Evolutionary conservation across 2,888 invertebrate genomes (phyloP).

Genomic region (Girardia tigrina): DNA sequence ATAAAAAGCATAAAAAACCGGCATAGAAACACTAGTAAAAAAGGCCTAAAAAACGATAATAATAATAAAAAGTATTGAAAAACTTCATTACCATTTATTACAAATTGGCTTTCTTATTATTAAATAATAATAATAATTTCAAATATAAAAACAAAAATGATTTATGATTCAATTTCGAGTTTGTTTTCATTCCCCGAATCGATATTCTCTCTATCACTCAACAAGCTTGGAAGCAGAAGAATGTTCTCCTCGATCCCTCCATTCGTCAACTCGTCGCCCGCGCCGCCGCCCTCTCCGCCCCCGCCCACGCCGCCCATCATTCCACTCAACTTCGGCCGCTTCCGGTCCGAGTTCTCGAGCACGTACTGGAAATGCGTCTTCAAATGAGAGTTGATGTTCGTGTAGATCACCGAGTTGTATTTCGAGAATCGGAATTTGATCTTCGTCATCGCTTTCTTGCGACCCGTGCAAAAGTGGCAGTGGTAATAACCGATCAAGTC

Average conservation of each 20-base stretch:
- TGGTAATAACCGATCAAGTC: slow-evolving; percentile 17
- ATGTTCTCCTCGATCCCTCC: too few species aligned
- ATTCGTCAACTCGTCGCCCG: too few species aligned
- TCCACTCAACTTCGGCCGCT: background rate
- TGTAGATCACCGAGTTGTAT: slow-evolving; percentile 19
- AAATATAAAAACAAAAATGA: background rate
- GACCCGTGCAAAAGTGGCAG: background rate
- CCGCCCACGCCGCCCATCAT: too few species aligned
- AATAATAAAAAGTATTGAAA: too few species aligned
- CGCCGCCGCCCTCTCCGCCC: too few species aligned
- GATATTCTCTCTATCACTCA: slow-evolving; percentile 4
- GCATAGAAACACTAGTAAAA: too few species aligned
- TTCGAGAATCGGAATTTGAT: slow-evolving; percentile 4
- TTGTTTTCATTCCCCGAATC: background rate
- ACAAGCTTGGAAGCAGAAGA: background rate
- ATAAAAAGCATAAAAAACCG: too few species aligned
- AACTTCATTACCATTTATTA: too few species aligned
- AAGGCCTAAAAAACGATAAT: too few species aligned
- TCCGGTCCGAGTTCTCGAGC: background rate
- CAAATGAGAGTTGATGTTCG: slow-evolving; percentile 12
- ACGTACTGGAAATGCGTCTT: background rate
- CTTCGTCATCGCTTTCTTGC: background rate
- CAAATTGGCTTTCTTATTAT: too few species aligned
- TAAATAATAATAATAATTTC: background rate
- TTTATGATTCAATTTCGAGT: slow-evolving; percentile 23